A percentile compares a stretch with the other conserved stretches of the same genome.
Conservation (phyloP, 1,140 invertebrate species). For the Achroia grisella region DNA sequence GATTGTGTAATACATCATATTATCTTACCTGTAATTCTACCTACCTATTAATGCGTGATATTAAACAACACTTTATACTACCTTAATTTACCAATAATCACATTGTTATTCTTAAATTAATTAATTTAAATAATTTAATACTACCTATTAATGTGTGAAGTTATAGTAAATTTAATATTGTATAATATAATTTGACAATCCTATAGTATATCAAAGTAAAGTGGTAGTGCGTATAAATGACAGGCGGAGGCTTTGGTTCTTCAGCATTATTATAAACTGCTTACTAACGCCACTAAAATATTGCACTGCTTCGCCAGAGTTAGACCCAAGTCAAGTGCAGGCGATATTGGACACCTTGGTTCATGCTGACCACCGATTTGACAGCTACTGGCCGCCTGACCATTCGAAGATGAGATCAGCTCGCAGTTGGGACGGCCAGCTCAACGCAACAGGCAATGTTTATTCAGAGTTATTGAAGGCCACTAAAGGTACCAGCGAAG, state of each 20-base stretch:
- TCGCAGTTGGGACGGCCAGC: conserved; percentile 45
- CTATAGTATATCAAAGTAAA: too few relatives aligned
- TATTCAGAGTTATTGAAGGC: conserved; percentile 54
- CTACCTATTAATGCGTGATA: too few relatives aligned
- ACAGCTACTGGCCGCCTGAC: conserved; percentile 49
- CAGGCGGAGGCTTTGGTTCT: neutral
- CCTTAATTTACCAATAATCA: neutral
- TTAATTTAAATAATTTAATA: too few relatives aligned
- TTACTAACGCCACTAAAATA: conserved; percentile 44
- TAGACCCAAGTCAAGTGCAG: conserved; percentile 57
- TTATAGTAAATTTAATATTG: too few relatives aligned
- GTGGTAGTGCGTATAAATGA: too few relatives aligned
- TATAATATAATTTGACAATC: too few relatives aligned
- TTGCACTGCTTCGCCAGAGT: conserved; percentile 54
- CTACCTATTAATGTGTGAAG: too few relatives aligned
- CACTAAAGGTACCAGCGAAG: conserved; percentile 49
- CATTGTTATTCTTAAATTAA: too few relatives aligned
- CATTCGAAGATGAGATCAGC: conserved; percentile 27
- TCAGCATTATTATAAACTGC: conserved; percentile 14
- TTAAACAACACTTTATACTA: neutral
- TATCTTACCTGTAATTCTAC: neutral
- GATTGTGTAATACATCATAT: neutral
- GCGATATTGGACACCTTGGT: conserved; percentile 60
- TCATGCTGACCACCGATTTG: conserved; percentile 45
- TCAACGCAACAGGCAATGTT: conserved; percentile 46